phyloP scores from a whole-genome alignment of 2,113 vertebrate genomes.

The Percina caprodes region DNA sequence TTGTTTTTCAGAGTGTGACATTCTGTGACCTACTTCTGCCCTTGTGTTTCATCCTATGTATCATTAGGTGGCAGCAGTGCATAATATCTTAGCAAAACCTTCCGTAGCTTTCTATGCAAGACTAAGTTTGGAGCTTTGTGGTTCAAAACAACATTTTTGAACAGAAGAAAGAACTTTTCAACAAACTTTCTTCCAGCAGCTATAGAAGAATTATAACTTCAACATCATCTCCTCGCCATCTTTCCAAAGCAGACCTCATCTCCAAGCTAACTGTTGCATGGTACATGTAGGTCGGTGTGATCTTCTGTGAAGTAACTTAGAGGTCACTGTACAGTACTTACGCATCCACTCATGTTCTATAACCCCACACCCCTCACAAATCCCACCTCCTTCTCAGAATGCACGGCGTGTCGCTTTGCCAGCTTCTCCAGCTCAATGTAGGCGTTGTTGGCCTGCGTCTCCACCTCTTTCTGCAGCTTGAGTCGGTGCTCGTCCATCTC shows the following conservation, averaged over 20 bases:
- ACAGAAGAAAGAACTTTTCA: too few species aligned
- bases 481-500: slow-evolving; percentile 99
- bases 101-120: background rate
- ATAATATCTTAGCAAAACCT: background rate
- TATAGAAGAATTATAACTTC: background rate
- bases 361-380: background rate
- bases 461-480: slow-evolving; percentile 99
- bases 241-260: slow-evolving; percentile 19
- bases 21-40: slow-evolving; percentile 54
- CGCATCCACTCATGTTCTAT: slow-evolving; percentile 7
- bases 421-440: slow-evolving; percentile 99
- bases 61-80: slow-evolving; percentile 52
- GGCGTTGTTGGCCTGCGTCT: slow-evolving; percentile 99
- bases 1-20: slow-evolving; percentile 51
- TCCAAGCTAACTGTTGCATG: slow-evolving; percentile 20
- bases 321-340: slow-evolving; percentile 12
- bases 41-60: slow-evolving; percentile 31
- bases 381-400: slow-evolving; percentile 96
- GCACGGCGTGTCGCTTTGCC: slow-evolving; percentile 95
- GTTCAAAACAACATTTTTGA: background rate
- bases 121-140: background rate
- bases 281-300: background rate
- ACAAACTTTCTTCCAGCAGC: slow-evolving; percentile 1
- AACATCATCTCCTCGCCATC: background rate
- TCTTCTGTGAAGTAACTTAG: slow-evolving; percentile 41